Conservation (phyloP, 2,888 invertebrate species). For the Melikaiella ostensackeni region DNA sequence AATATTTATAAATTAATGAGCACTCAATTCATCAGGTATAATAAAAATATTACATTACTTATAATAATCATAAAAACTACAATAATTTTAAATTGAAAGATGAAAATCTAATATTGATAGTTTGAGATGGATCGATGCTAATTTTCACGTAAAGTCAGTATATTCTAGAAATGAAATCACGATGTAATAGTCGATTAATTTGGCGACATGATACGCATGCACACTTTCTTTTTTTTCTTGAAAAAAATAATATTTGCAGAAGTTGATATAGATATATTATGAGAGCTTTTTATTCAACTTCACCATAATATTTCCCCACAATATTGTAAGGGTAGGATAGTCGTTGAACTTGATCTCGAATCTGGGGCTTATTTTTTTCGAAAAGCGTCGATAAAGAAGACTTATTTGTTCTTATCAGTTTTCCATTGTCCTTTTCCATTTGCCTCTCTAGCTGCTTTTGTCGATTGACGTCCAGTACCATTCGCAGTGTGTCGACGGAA, state of each 20-base stretch:
- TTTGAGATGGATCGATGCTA: neutral
- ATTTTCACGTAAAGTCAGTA: neutral
- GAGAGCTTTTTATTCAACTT: constrained; percentile 53
- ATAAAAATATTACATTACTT: neutral
- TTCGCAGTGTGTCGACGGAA: constrained; percentile 55
- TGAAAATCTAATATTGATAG: constrained; percentile 2
- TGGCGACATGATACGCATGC: constrained; percentile 6
- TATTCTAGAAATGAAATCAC: neutral
- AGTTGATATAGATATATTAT: neutral
- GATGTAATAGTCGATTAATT: neutral
- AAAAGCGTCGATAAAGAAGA: neutral
- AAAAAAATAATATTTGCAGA: constrained; percentile 20
- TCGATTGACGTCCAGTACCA: constrained; percentile 51
- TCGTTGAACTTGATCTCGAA: constrained; percentile 29
- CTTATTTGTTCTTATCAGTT: constrained; percentile 16
- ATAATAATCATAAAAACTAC: neutral
- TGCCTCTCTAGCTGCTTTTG: constrained; percentile 48
- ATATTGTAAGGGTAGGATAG: constrained; percentile 45
- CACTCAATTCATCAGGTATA: neutral
- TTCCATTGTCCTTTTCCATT: constrained; percentile 43
- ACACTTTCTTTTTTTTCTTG: constrained; percentile 3
- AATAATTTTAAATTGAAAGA: neutral
- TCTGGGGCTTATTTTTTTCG: neutral
- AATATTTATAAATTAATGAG: neutral
- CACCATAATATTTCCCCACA: constrained; percentile 57